These are phyloP conservation scores for Choloepus hoffmanni DNA, from an alignment of 2,113 vertebrate species.

Conservation along the genomic window DNA sequence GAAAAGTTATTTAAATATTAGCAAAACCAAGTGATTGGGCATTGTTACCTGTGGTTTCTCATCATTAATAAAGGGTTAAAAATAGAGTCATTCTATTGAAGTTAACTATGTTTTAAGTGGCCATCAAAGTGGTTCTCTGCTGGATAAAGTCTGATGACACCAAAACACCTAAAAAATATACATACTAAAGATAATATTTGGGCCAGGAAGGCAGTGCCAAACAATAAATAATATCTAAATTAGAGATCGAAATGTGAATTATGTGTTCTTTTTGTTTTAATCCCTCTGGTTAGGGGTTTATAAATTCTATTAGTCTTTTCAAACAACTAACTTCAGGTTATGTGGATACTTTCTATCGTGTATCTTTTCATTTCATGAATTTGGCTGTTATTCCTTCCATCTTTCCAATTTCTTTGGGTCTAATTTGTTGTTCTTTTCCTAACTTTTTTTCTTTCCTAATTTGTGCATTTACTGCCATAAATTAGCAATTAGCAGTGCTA, in stretches of 20 bases:
- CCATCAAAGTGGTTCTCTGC: not conserved
- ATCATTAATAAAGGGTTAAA: not conserved
- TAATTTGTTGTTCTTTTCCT: not conserved
- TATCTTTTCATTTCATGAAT: not conserved
- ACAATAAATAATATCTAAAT: not conserved
- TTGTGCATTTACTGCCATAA: not conserved
- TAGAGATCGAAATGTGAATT: not conserved
- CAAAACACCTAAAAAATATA: not conserved
- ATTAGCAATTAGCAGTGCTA: not conserved
- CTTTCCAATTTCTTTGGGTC: not conserved
- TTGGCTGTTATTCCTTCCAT: not conserved
- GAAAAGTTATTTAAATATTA: conserved; percentile 11
- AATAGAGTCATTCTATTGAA: not conserved
- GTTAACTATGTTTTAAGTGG: not conserved
- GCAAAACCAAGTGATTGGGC: not conserved
- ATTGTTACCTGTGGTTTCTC: not conserved
- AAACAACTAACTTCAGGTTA: not conserved
- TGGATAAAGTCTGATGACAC: not conserved
- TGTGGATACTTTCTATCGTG: not conserved
- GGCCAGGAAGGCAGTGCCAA: not conserved
- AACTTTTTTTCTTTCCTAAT: conserved; percentile 9
- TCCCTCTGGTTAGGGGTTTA: not conserved
- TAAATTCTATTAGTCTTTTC: not conserved
- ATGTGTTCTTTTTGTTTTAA: not conserved
- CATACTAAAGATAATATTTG: not conserved